Base-by-base conservation (phyloP, 1,140 invertebrate species). In the Heliconius eleuchia region DNA sequence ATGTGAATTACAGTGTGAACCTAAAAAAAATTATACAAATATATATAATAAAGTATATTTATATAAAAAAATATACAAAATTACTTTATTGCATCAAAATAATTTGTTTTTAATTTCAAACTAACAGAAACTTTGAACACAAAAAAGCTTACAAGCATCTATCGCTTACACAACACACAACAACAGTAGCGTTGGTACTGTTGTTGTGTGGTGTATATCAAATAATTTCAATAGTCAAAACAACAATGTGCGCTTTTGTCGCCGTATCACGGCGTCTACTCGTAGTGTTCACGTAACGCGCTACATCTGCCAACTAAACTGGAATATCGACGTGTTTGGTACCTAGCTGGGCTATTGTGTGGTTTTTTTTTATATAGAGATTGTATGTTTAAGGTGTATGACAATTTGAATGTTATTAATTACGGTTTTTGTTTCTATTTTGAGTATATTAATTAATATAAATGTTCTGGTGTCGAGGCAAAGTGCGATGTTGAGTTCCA, bases 141-240 rank as follows among this genome's bases (percentile, higher is more conserved):
- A 52, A 52, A 46, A 52, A 52, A 19, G 18, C 57, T 57, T 8
- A 66, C n/a, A 23, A 66, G 6, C 23, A 23, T 27, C 57, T 27
- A 60, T 60, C 55, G n/a, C 57, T 23, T 13, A 57, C 55, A n/a
- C 50, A 16, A 52, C 50, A 57, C 19, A 60, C 0, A 2, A 60
- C 55, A 60, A 60, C n/a, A 27, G n/a, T 27, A 60, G 19, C n/a
- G n/a, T 60, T 3, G 42, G 9, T 42, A 57, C 30, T 30, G 30
- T n/a, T 8, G n/a, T n/a, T 5, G 55, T 57, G 55, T 66, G 3
- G 57, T 57, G 18, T 57, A 52, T 66, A 75, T 75, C 74, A 75
- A 75, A 75, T 75, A 75, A 75, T 75, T 75, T 75, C 74, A 75
- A 75, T 75, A 75, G 55, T 75, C 74, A 75, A 75, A 60, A 75